phyloP scores from a whole-genome alignment of 2,797 vertebrate species.

The Phrynocephalus guinanensis region DNA sequence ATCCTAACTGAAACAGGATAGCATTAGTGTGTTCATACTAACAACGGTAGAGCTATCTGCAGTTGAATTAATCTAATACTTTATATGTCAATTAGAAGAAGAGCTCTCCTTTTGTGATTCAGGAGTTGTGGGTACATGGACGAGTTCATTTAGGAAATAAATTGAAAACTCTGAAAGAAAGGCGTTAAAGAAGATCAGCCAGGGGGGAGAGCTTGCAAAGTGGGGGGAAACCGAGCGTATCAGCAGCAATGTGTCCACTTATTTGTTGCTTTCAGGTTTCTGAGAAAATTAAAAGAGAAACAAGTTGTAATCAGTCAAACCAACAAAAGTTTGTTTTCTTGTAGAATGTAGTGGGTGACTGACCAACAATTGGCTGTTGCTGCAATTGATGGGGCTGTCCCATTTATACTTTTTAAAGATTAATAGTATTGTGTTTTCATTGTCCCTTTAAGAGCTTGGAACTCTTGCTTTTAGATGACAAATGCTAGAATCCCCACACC shows the following conservation, averaged over 20 bases:
- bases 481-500: too few species aligned
- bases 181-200: not conserved
- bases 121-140: conserved; percentile 12
- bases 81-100: conserved; percentile 21
- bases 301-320: not conserved
- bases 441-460: not conserved
- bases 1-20: conserved; percentile 11
- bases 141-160: conserved; percentile 28
- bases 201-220: accelerated
- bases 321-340: not conserved
- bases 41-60: not conserved
- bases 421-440: not conserved
- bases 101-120: conserved; percentile 42
- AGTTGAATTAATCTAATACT: conserved; percentile 19
- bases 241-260: not conserved
- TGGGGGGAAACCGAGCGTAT: accelerated
- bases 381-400: conserved; percentile 9
- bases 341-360: not conserved
- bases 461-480: too few species aligned
- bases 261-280: conserved; percentile 25
- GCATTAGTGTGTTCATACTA: not conserved
- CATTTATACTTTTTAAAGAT: not conserved
- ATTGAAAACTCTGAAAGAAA: conserved; percentile 2
- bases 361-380: not conserved
- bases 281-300: conserved; percentile 39